Evolutionary conservation across 2,113 vertebrate species (phyloP).

Genomic region (cat (Felis catus)): F.catus_Fca126_mat1.0 CM031414.1:93084001-93084500

Average conservation of each 20-base stretch:
- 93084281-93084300: not conserved
- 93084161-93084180: not conserved
- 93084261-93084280: not conserved
- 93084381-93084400: no score
- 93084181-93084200: not conserved
- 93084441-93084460: no score
- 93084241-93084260: not conserved
- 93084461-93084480: no score
- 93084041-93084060: rapidly evolving
- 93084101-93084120: not conserved
- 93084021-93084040: not conserved
- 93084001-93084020: not conserved
- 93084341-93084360: no score
- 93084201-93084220: not conserved
- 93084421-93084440: no score
- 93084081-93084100: not conserved
- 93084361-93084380: no score
- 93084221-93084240: not conserved
- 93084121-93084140: not conserved
- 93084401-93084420: no score
- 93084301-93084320: not conserved
- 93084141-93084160: not conserved
- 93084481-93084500: no score
- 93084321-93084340: not conserved
- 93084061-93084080: not conserved